Evolutionary conservation across 2,797 vertebrate species (phyloP), one percentile per base, ranked within the genome.

Genomic region (Acanthurus tractus): DNA sequence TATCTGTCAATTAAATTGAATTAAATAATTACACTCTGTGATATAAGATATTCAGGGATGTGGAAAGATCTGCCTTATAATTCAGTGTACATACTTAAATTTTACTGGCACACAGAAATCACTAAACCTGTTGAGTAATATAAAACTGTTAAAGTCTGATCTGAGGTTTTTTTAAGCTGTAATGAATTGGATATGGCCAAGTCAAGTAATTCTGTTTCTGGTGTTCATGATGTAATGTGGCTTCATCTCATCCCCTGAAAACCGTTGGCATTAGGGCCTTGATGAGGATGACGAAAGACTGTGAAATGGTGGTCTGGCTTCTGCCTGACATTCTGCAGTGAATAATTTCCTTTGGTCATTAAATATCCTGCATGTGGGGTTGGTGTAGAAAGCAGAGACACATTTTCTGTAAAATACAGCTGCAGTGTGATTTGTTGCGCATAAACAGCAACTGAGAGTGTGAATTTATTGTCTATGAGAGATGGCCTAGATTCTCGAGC

Each of bases 221-320:
- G 45, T 74, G 22, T 73, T 78, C 67, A 70, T 88, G 86, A 88
- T 81, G 82, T 68, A 85, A 87, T 66, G 64, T 79, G 82, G 86
- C 82, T 75, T 87, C 70, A 34, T 73, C 83, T 83, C 74, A 76
- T 83, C 78, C 72, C 5, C 38, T 66, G 66, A 78, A 86, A 74
- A 53, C 66, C 34, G 52, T 46, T 66, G 53, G 76, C 67, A 68
- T 83, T 46, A 55, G 45, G 63, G 63, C 73, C 65, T 79, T 79
- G 70, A 90, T 87, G 82, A 86, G 81, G 89, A 88, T 95, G 94
- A 95, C 94, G 93, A 95, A 94, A 95, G 85, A 70, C 49, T 63
- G 42, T 87, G 93, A 93, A 95, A 95, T 45, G 36, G 55, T 53
- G 63, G 49, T 75, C 81, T 66, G 81, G 65, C 66, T 83, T 68